These are phyloP conservation scores for Idris sp. DNA, from an alignment of 1,140 invertebrate genomes.

Conservation along the genomic window DNA sequence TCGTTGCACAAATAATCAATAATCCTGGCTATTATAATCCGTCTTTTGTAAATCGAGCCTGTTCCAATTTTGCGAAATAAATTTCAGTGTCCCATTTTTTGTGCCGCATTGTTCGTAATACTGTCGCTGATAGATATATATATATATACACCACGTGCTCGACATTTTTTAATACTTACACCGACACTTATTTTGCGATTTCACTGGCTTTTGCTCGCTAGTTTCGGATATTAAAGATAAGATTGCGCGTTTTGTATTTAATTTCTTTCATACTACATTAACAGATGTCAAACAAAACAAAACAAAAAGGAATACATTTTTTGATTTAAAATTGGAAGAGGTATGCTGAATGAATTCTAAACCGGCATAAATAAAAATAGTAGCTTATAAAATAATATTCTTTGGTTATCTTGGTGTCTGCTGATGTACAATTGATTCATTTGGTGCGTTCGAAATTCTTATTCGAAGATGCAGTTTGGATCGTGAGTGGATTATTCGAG, in stretches of 20 bases:
- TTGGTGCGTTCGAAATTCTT: conserved; percentile 2
- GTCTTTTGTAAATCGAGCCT: conserved; percentile 38
- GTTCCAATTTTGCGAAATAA: conserved; percentile 48
- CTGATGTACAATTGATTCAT: conserved; percentile 4
- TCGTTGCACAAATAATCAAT: conserved; percentile 48
- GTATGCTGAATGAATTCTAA: too few species aligned
- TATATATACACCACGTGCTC: not conserved
- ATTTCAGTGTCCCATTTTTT: conserved; percentile 40
- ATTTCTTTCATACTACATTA: too few species aligned
- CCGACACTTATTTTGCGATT: conserved; percentile 36
- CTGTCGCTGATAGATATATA: conserved; percentile 12
- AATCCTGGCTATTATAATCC: conserved; percentile 36
- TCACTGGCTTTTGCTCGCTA: conserved; percentile 7
- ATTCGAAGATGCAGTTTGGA: conserved; percentile 2
- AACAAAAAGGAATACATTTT: too few species aligned
- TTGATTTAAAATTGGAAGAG: too few species aligned
- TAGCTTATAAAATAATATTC: conserved; percentile 1
- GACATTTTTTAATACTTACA: conserved; percentile 25
- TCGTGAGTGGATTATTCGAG: conserved; percentile 7
- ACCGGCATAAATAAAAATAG: too few species aligned
- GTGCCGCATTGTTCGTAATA: conserved; percentile 44
- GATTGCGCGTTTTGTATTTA: not conserved
- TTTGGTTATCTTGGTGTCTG: too few species aligned
- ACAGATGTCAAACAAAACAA: too few species aligned
- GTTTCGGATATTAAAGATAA: conserved; percentile 11